These are phyloP conservation scores for Atractosteus spatula DNA, from an alignment of 2,113 vertebrate species.

Conservation along the genomic window DNA sequence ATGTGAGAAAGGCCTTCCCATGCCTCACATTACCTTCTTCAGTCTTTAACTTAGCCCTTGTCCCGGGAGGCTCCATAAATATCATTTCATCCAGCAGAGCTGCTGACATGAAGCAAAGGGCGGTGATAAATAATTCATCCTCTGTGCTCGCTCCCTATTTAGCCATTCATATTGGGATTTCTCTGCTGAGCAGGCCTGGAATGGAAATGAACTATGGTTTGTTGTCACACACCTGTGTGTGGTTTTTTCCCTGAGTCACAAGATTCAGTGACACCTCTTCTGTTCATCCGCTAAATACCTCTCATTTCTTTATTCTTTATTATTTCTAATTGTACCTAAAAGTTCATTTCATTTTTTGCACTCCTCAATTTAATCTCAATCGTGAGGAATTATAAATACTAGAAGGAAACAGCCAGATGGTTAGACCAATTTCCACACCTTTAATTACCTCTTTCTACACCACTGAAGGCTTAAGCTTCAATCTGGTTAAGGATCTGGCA, in stretches of 20 bases:
- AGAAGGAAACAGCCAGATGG: no score
- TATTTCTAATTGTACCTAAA: no score
- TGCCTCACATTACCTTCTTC: background rate
- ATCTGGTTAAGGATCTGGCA: no score
- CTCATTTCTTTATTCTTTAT: no score
- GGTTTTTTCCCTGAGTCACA: background rate
- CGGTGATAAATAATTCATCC: slow-evolving; percentile 71
- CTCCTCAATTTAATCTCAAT: no score
- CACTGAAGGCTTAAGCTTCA: no score
- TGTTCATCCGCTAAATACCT: no score
- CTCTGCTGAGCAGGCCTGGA: slow-evolving; percentile 20
- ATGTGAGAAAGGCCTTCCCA: background rate
- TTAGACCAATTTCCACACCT: no score
- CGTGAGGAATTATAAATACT: no score
- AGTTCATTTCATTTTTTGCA: no score
- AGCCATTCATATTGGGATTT: slow-evolving; percentile 54
- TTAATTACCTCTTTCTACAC: no score
- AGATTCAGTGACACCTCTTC: no score
- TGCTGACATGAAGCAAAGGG: slow-evolving; percentile 67
- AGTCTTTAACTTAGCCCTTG: slow-evolving; percentile 14
- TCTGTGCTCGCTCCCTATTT: slow-evolving; percentile 51
- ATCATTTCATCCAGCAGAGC: slow-evolving; percentile 70
- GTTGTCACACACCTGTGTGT: slow-evolving; percentile 34
- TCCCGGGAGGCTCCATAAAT: slow-evolving; percentile 74
- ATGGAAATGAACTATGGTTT: slow-evolving; percentile 19